These are phyloP conservation scores for Gonocerus acuteangulatus DNA, from an alignment of 2,888 invertebrate species.

Conservation along the genomic window DNA sequence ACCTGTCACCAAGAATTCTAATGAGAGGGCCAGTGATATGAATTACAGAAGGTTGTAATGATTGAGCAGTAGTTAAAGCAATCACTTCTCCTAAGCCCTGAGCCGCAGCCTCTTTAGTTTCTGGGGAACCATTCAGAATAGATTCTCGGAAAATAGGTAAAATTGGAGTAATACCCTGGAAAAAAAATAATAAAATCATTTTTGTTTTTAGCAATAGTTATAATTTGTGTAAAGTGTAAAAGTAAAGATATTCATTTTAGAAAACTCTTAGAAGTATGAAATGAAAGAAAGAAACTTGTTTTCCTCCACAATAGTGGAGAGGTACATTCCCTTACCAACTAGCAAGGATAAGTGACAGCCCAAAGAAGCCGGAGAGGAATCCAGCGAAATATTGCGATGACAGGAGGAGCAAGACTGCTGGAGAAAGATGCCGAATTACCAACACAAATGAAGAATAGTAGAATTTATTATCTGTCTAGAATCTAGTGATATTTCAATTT, in stretches of 20 bases:
- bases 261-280: neutral
- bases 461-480: too few relatives aligned
- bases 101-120: constrained; percentile 92
- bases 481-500: too few relatives aligned
- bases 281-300: too few relatives aligned
- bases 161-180: constrained; percentile 79
- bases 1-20: constrained; percentile 91
- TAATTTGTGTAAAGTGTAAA: neutral
- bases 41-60: constrained; percentile 90
- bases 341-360: too few relatives aligned
- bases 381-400: too few relatives aligned
- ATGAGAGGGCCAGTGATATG: constrained; percentile 97
- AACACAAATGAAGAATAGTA: too few relatives aligned
- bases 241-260: neutral
- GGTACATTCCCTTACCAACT: too few relatives aligned
- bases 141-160: constrained; percentile 93
- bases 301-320: too few relatives aligned
- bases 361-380: too few relatives aligned
- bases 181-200: constrained; percentile 8
- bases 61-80: constrained; percentile 71
- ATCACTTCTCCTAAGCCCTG: constrained; percentile 77
- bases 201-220: neutral
- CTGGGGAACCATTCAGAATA: constrained; percentile 87
- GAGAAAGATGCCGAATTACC: too few relatives aligned
- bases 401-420: too few relatives aligned